These are phyloP conservation scores for Norana najaformis DNA, from an alignment of 2,888 invertebrate species.

Conservation along the genomic window DNA sequence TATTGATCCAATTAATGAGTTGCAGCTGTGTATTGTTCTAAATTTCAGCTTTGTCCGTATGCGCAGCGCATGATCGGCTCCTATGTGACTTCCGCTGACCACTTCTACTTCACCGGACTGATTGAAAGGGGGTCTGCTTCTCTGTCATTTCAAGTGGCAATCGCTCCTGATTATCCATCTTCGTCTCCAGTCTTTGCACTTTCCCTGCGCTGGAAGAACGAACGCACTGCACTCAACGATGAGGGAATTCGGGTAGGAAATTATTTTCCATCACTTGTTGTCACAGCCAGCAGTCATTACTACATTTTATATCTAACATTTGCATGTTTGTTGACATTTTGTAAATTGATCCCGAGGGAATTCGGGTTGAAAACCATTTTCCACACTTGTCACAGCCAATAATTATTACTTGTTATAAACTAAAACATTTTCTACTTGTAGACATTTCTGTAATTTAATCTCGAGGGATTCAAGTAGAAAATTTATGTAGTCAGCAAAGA, in stretches of 20 bases:
- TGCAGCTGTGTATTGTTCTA: background rate
- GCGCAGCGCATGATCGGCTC: conserved; percentile 47
- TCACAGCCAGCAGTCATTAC: background rate
- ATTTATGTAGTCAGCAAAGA: too few species aligned
- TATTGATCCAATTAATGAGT: too few species aligned
- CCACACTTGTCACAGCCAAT: background rate
- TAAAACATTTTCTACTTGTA: too few species aligned
- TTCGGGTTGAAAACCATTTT: background rate
- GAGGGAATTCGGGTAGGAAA: conserved; percentile 72
- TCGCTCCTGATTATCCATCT: conserved; percentile 82
- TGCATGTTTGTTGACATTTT: background rate
- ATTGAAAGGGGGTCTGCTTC: conserved; percentile 80
- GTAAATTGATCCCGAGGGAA: background rate
- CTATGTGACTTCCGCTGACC: conserved; percentile 60
- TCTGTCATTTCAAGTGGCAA: conserved; percentile 75
- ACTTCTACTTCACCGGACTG: conserved; percentile 73
- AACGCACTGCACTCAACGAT: conserved; percentile 70
- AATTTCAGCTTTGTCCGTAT: conserved; percentile 46
- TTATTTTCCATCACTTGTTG: background rate
- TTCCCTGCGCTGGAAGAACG: conserved; percentile 74
- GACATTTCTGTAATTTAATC: too few species aligned
- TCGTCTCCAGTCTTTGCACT: conserved; percentile 78
- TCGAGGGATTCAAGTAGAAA: too few species aligned
- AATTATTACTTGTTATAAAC: background rate
- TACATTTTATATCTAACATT: background rate